These are phyloP conservation scores for Leucoptera coffeella DNA, from an alignment of 2,888 invertebrate genomes.

Conservation along the genomic window DNA sequence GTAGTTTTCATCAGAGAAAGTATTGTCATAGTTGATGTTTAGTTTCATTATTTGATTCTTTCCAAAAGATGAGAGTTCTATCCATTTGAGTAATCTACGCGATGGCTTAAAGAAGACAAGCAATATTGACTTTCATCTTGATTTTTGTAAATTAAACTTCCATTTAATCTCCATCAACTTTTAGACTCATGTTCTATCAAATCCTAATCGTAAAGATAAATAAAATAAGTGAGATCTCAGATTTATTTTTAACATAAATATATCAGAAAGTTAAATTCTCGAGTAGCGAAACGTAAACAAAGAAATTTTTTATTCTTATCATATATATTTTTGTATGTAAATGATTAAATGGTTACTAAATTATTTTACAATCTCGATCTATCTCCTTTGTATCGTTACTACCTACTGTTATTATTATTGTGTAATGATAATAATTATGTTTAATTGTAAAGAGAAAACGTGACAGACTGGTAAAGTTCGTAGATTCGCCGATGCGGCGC, in stretches of 20 bases:
- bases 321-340: conserved; percentile 41
- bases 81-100: too few species aligned
- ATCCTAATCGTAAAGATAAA: conserved; percentile 51
- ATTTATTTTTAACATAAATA: conserved; percentile 48
- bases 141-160: conserved; percentile 43
- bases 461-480: conserved; percentile 54
- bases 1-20: too few species aligned
- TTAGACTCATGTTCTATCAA: conserved; percentile 47
- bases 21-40: too few species aligned
- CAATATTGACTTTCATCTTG: too few species aligned
- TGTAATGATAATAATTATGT: conserved; percentile 48
- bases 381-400: conserved; percentile 50
- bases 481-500: conserved; percentile 51
- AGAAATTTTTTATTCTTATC: too few species aligned
- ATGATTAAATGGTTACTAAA: conserved; percentile 35
- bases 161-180: conserved; percentile 43
- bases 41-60: too few species aligned
- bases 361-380: conserved; percentile 50
- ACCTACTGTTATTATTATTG: conserved; percentile 47
- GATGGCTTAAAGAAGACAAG: too few species aligned
- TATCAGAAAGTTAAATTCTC: too few species aligned
- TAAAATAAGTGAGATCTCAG: conserved; percentile 54
- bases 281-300: too few species aligned
- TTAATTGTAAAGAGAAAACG: conserved; percentile 53
- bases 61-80: too few species aligned